Evolutionary conservation across 2,113 vertebrate species (phyloP), one percentile per base, ranked within the genome.

Genomic region (Xerus inauris): DNA sequence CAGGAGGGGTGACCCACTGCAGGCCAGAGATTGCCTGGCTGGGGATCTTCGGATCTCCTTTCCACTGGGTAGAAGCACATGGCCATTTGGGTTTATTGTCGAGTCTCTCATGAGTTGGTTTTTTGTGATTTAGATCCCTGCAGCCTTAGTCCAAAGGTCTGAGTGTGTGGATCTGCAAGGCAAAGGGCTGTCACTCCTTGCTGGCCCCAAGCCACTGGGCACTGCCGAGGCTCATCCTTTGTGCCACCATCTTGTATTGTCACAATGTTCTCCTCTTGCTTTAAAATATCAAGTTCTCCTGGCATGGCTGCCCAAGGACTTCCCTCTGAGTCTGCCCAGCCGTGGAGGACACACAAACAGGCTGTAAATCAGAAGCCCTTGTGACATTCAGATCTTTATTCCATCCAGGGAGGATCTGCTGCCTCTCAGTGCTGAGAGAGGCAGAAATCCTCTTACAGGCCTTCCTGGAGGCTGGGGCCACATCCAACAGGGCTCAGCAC

Each of bases 401-500:
- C 93, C 86, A 47, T 62, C 91, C 54, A n/a, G 59, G 93, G 93
- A 64, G 84, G 91, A 90, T 79, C 45, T 67, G 51, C 77, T 47
- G 1, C 82, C 67, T 91, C 77, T 75, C 13, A n/a, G 64, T 10
- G 13, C 42, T 12, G 38, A 12, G 26, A 35, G 28, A 81, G 76
- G 47, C 73, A 49, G 91, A 81, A 72, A 77, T 13, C 71, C 65
- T 51, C 89, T 0, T 9, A 32, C 38, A 2, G 4, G 3, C 9
- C 8, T 4, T 71, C 35, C 69, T 1, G 0, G 69, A 35, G 49
- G 51, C 64, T 38, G 30, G 0, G 47, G 11, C 17, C 19, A 22
- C 64, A 4, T 2, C 26, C 5, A 17, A 12, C 16, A 0, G 47
- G 6, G 32, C 81, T 87, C 59, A 16, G 80, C 51, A 19, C 71